phyloP scores from a whole-genome alignment of 2,113 vertebrate species.

The Pimephales promelas region DNA sequence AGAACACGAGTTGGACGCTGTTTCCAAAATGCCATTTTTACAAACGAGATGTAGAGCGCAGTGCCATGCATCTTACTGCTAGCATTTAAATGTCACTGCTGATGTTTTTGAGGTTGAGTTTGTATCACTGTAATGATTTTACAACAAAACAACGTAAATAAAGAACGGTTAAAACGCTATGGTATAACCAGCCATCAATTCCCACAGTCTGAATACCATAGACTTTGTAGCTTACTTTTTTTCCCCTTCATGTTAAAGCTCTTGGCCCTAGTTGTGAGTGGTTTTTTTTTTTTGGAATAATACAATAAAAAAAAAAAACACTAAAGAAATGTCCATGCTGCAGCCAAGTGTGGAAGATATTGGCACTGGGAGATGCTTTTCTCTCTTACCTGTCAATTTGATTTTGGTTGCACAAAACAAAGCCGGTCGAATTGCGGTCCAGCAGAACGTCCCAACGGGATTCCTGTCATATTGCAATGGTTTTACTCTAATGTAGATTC shows the following conservation, averaged over 20 bases:
- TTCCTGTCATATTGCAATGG: conserved; percentile 35
- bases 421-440: conserved; percentile 15
- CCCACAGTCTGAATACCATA: neutral
- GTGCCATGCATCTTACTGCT: conserved; percentile 26
- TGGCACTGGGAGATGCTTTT: conserved; percentile 11
- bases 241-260: neutral
- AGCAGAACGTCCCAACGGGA: conserved; percentile 7
- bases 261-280: neutral
- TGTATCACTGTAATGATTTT: conserved; percentile 32
- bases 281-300: neutral
- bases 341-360: conserved; percentile 17
- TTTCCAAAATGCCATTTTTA: conserved; percentile 46
- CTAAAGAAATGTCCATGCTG: too few relatives aligned
- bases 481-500: conserved; percentile 31
- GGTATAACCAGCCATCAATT: neutral
- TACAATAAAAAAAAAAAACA: neutral
- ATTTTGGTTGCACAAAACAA: conserved; percentile 40
- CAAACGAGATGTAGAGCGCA: conserved; percentile 16
- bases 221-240: neutral
- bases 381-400: conserved; percentile 37
- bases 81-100: conserved; percentile 43
- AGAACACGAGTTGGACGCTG: conserved; percentile 18
- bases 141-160: conserved; percentile 7
- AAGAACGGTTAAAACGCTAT: neutral
- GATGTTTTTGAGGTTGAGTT: conserved; percentile 33